A percentile compares a stretch with the other conserved stretches of the same genome.
Evolutionary conservation across 1,140 invertebrate genomes (phyloP).

Genomic region (Procambarus virginalis): DNA sequence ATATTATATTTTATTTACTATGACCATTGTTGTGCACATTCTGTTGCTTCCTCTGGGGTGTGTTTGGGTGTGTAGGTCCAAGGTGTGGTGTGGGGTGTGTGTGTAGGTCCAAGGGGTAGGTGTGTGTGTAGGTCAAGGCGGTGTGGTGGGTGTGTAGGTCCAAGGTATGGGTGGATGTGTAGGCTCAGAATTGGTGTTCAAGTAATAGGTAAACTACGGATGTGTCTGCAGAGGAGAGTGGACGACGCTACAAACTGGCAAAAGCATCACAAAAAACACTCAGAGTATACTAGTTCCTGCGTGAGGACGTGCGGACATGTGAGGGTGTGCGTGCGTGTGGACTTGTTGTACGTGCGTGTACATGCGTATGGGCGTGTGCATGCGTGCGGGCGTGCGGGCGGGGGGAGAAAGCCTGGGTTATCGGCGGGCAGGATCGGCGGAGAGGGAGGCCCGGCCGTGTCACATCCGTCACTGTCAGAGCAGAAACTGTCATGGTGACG

Average conservation of each 20-base stretch:
- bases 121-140: neutral
- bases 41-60: too few relatives aligned
- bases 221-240: neutral
- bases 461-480: constrained; percentile 53
- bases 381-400: neutral
- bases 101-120: neutral
- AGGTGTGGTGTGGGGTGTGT: neutral
- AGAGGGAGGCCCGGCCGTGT: constrained; percentile 56
- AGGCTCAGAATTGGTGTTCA: neutral
- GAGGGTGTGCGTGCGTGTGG: neutral
- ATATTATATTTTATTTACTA: too few relatives aligned
- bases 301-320: too few relatives aligned
- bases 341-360: neutral
- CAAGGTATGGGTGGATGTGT: neutral
- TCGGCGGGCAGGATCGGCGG: constrained; percentile 59
- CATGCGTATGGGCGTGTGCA: neutral
- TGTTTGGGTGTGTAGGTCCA: neutral
- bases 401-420: constrained; percentile 55
- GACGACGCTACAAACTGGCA: too few relatives aligned
- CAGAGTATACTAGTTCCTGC: neutral
- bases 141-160: neutral
- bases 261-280: too few relatives aligned
- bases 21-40: too few relatives aligned
- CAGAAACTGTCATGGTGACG: constrained; percentile 64
- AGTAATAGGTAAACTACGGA: neutral